Evolutionary conservation across 1,140 invertebrate species (phyloP).

Genomic region (Hylaeus volcanicus): DNA sequence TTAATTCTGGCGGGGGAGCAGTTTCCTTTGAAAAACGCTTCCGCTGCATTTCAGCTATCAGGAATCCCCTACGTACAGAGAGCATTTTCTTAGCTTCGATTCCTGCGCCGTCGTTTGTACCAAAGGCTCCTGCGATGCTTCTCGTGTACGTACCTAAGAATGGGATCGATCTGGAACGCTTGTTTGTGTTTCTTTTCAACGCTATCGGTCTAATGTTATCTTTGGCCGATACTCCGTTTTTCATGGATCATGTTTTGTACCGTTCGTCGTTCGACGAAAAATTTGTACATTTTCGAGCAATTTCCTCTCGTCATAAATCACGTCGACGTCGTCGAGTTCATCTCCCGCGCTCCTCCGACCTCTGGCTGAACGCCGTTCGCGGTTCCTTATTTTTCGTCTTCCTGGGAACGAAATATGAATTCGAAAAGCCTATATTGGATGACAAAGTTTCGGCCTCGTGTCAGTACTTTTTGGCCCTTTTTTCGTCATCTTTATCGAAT

Average conservation of each 20-base stretch:
- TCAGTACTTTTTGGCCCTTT: no score
- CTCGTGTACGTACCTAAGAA: neutral
- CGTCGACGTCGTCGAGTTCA: conserved; percentile 59
- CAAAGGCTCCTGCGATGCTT: neutral
- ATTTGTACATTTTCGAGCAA: conserved; percentile 65
- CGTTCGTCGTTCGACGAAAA: conserved; percentile 56
- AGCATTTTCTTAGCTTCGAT: conserved; percentile 15
- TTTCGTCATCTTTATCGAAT: no score
- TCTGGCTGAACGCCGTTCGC: conserved; percentile 49
- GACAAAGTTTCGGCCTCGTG: no score
- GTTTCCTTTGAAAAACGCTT: conserved; percentile 54
- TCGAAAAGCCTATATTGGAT: neutral
- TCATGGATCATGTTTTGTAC: conserved; percentile 61
- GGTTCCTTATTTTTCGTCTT: conserved; percentile 23
- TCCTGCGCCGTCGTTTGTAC: neutral
- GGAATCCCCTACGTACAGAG: neutral
- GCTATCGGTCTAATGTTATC: conserved; percentile 58
- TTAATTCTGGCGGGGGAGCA: conserved; percentile 53
- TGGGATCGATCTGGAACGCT: conserved; percentile 17
- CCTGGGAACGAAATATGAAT: conserved; percentile 18
- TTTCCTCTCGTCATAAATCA: conserved; percentile 67
- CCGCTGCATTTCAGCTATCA: conserved; percentile 25
- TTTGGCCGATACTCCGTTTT: conserved; percentile 51
- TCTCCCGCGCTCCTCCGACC: conserved; percentile 50
- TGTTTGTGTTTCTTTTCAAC: conserved; percentile 39